Base-by-base conservation (phyloP, 2,888 invertebrate genomes). In the Thecocarcelia acutangulata region DNA sequence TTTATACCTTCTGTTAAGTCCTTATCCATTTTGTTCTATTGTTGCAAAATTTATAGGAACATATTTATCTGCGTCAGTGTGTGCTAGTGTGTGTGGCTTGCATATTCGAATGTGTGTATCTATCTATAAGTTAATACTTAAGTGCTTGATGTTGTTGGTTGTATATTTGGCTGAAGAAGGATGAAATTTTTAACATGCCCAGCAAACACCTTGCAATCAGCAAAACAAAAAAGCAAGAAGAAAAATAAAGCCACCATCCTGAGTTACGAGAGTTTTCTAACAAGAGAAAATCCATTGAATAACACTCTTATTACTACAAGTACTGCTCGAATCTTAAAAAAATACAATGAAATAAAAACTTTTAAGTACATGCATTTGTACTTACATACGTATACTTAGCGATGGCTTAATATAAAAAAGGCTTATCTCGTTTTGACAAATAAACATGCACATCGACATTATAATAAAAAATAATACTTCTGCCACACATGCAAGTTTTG, bases 1-100 rank as follows among this genome's bases (percentile, higher is more conserved):
- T 33, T 9, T 33, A 1, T 8, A 8, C 33, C 5, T 9, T 33
- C 6, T 33, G 5, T 33, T 5, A 33, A 56, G 48, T 58, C 58
- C 69, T 58, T 48, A 48, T 64, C 66, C 48, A 46, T 69, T 61
- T 77, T 50, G 64, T 56, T 42, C 70, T 70, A 77, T 77, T 77
- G 69, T 68, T 77, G 77, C 64, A 64, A 70, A 70, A 63, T 33
- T 64, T 50, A 21, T 52, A 4, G 24, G 6, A 40, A 21, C 8
- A 9, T 33, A 6, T 33, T 33, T 33, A 9, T 33, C 9, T 9
- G 1, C 8, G 5, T 33, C 4, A 11, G 13, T 59, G 3, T 64
- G 28, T n/a, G 3, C 24, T 8, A n/a, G n/a, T 28, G 15, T 5
- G 37, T 21, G 5, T 15, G 33, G 33, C 33, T 33, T 33, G 4